phyloP scores from a whole-genome alignment of 2,888 invertebrate genomes.

The Disparrhopalites patrizii region DNA sequence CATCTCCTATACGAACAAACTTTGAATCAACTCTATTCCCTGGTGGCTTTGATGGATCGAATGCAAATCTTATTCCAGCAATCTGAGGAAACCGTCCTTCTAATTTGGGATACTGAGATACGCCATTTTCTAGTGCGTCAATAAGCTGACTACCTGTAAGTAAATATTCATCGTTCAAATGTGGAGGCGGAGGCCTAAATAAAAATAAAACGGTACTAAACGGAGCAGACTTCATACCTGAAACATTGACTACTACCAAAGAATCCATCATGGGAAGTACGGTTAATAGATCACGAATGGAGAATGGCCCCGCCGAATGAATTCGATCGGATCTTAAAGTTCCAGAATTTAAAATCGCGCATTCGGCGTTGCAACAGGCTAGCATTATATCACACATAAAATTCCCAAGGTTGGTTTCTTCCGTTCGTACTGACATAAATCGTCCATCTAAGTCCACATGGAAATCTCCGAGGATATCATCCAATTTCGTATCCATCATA shows the following conservation, averaged over 20 bases:
- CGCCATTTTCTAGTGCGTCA: slow-evolving; percentile 75
- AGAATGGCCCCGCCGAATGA: slow-evolving; percentile 79
- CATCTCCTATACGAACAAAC: slow-evolving; percentile 77
- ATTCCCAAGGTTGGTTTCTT: slow-evolving; percentile 84
- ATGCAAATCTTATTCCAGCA: slow-evolving; percentile 59
- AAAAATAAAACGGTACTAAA: too few species aligned
- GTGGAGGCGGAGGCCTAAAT: too few species aligned
- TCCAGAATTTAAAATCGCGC: slow-evolving; percentile 83
- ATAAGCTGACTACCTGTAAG: slow-evolving; percentile 61
- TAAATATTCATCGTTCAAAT: not conserved
- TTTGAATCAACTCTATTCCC: slow-evolving; percentile 66
- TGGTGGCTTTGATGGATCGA: slow-evolving; percentile 65
- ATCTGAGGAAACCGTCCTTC: slow-evolving; percentile 88
- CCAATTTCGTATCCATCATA: slow-evolving; percentile 77
- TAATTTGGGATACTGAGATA: slow-evolving; percentile 77
- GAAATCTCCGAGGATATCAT: slow-evolving; percentile 75
- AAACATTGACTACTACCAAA: slow-evolving; percentile 68
- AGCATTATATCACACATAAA: slow-evolving; percentile 69
- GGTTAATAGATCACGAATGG: slow-evolving; percentile 73
- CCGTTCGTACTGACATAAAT: slow-evolving; percentile 71
- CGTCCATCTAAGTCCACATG: slow-evolving; percentile 81
- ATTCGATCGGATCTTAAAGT: slow-evolving; percentile 71
- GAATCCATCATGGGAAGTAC: slow-evolving; percentile 84
- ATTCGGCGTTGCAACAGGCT: slow-evolving; percentile 78
- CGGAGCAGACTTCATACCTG: slow-evolving; percentile 60